Base-by-base conservation (phyloP, 2,797 vertebrate genomes). In the Sebastes wilsoni region DNA sequence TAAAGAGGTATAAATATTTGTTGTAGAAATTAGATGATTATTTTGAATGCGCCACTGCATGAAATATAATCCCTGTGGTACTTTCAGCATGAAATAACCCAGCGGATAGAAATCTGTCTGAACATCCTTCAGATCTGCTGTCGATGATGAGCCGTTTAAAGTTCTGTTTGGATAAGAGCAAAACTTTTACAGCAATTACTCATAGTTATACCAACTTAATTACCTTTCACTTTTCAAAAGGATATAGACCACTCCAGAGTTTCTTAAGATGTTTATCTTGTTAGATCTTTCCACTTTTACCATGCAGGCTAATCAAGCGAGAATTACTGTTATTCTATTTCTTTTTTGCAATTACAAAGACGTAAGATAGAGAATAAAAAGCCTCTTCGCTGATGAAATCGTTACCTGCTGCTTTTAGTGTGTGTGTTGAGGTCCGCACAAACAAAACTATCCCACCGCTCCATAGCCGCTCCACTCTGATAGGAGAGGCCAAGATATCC, bases 401-500 rank as follows among this genome's bases (percentile, higher is more conserved):
- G 8, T 69, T 73, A 75, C 55, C 52, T 77, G 32, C 54, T 72
- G 73, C 80, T 83, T 79, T 76, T 46, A 66, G 16, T 61, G 38
- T 36, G 32, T 42, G 16, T 23, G 46, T 60, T 28, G 8, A 64
- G 22, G 30, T 75, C 36, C 4, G 9, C 34, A 64, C 56, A 84
- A 89, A 89, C 66, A 85, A 77, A 88, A 75, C 69, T 20, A 62
- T 67, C 77, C 56, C 54, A 58, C 13, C n/a, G 46, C 76, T 66
- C 56, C 8, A 4, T 32, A 75, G 72, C 68, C 64, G 80, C 65
- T 88, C 78, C 58, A 36, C 49, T 76, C 60, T 66, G 64, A 86
- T 70, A 82, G 72, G 55, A 85, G 77, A 89, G 86, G 90, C 72
- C 83, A 88, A 69, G 67, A 81, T 88, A 89, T 92, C 81, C 88